Evolutionary conservation across 2,113 vertebrate genomes (phyloP), one percentile per base, ranked within the genome.

Genomic region (Oreamnos americanus): DNA sequence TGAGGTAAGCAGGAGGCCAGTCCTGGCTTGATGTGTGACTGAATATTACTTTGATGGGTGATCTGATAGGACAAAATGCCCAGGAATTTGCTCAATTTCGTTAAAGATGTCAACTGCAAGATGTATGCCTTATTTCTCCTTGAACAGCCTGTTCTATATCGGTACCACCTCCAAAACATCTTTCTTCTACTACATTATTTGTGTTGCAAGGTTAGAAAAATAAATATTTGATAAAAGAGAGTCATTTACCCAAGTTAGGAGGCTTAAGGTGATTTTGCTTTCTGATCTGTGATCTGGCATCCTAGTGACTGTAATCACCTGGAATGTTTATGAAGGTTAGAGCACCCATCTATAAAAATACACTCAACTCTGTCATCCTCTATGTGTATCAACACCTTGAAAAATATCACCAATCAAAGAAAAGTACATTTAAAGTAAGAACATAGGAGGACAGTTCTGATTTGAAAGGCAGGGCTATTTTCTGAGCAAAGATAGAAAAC

Each of bases 251-350:
- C 58, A 78, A 49, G 55, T 91, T 91, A 93, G 71, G 57, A 55
- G 57, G 60, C 57, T 43, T 13, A 36, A 64, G 83, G 92, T 83
- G 45, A 93, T 95, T 95, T 96, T 64, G 97, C 93, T 88, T 95
- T 49, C 53, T 58, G 74, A 93, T 85, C 13, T 19, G 26, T 16
- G 67, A 23, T 39, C 57, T 93, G 94, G 45, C 78, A 43, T 71
- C 62, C 30, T 26, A 14, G 89, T n/a, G 91, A 55, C 36, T 28
- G 10, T 12, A 86, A 67, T 97, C 83, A 55, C 88, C 10, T 43
- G 26, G 55, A n/a, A 76, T 43, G 43, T 30, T 88, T 45, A 43
- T 57, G 58, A 91, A 96, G 91, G 82, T 91, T 23, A 62, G 49
- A 78, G 19, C 36, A 28, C 30, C 93, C 39, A 26, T 85, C 93